These are phyloP conservation scores for Muraenolepis orangiensis DNA, from an alignment of 2,797 vertebrate genomes.

Conservation along the genomic window DNA sequence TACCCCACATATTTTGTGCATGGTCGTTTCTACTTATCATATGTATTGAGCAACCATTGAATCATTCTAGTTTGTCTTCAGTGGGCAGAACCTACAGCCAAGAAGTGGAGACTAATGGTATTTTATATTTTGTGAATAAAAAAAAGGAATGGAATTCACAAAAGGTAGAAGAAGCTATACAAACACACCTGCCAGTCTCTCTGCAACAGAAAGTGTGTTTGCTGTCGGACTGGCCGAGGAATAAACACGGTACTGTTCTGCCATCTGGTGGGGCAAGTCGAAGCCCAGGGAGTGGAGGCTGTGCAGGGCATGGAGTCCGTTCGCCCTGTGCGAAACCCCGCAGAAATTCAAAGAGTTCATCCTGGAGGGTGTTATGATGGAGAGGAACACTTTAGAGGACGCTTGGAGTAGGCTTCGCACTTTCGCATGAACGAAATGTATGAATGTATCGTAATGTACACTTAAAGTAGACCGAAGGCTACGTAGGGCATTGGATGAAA, in stretches of 20 bases:
- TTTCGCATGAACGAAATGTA: not conserved
- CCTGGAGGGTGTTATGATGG: not conserved
- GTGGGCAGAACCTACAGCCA: not conserved
- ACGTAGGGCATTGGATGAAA: not conserved
- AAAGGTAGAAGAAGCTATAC: not conserved
- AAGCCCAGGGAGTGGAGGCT: conserved; percentile 57
- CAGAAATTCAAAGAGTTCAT: conserved; percentile 69
- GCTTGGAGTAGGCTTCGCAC: not conserved
- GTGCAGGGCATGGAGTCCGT: conserved; percentile 51
- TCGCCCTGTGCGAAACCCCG: conserved; percentile 31
- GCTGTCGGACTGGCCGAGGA: conserved; percentile 40
- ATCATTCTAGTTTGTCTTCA: not conserved
- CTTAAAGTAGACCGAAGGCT: not conserved
- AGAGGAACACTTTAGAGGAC: not conserved
- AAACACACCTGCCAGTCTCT: conserved; percentile 76
- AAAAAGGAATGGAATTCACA: not conserved
- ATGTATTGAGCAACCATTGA: not conserved
- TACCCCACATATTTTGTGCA: not conserved
- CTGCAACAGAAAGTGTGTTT: conserved; percentile 66
- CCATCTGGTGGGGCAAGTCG: conserved; percentile 72
- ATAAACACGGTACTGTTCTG: conserved; percentile 61
- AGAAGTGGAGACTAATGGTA: not conserved
- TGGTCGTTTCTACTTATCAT: not conserved
- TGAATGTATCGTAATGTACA: not conserved
- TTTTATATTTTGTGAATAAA: not conserved